Percentiles rank a stretch among this genome's conserved stretches.
Evolutionary conservation across 2,888 invertebrate genomes (phyloP).

Genomic region (Hyposoter didymator): DNA sequence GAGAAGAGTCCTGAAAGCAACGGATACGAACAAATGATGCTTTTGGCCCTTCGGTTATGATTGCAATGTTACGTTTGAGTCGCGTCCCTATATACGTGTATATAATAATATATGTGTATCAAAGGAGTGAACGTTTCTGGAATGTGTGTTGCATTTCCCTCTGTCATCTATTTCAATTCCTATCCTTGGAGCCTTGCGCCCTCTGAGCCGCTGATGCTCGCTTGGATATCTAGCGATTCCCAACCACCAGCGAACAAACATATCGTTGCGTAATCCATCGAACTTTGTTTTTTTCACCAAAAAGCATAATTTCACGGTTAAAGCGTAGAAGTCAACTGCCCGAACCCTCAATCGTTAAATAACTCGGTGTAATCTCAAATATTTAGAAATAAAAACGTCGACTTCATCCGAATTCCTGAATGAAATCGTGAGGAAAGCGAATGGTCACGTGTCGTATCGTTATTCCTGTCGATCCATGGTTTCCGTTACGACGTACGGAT

Average conservation of each 20-base stretch:
- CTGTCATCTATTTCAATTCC: constrained; percentile 49
- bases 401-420: background rate
- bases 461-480: background rate
- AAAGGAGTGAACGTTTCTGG: constrained; percentile 74
- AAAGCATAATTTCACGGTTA: background rate
- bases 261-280: background rate
- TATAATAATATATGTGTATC: constrained; percentile 10
- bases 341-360: background rate
- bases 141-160: constrained; percentile 74
- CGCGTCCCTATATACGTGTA: constrained; percentile 8
- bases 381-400: background rate
- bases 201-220: constrained; percentile 21
- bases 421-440: too few species aligned
- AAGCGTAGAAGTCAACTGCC: background rate
- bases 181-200: constrained; percentile 6
- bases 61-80: constrained; percentile 83
- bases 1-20: constrained; percentile 29
- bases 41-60: constrained; percentile 81
- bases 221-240: constrained; percentile 38
- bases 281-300: background rate
- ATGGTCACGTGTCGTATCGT: background rate
- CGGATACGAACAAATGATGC: constrained; percentile 68
- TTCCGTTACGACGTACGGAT: background rate
- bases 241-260: background rate
- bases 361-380: background rate